These are phyloP conservation scores for Caenorhabditis inopinata DNA, from an alignment of 1,140 invertebrate genomes.

Conservation along the genomic window DNA sequence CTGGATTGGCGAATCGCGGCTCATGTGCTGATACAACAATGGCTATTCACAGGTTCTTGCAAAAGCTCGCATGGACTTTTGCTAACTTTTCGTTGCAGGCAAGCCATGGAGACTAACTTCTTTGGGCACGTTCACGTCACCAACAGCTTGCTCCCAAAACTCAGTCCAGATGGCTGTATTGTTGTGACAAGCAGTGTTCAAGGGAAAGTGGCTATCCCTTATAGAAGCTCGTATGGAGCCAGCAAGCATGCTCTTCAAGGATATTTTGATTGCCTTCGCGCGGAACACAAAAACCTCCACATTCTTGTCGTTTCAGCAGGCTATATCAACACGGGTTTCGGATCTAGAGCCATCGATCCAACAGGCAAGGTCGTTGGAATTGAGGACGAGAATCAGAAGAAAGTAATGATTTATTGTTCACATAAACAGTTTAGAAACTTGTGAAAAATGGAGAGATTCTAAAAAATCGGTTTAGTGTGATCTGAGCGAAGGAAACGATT, in stretches of 20 bases:
- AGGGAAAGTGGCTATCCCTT: constrained; percentile 78
- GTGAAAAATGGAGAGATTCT: neutral
- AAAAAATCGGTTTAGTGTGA: too few species aligned
- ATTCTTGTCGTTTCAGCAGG: constrained; percentile 58
- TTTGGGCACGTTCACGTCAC: constrained; percentile 86
- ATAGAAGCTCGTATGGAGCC: constrained; percentile 75
- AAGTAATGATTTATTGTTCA: constrained; percentile 13
- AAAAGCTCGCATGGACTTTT: too few species aligned
- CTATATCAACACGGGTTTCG: constrained; percentile 64
- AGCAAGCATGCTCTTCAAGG: constrained; percentile 83
- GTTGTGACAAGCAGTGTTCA: constrained; percentile 88
- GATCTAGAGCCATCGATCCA: constrained; percentile 53
- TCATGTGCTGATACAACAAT: constrained; percentile 76
- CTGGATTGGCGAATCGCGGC: constrained; percentile 71
- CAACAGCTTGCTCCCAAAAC: constrained; percentile 81
- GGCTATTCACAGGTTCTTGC: constrained; percentile 28
- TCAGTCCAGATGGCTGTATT: constrained; percentile 76
- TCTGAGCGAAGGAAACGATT: too few species aligned
- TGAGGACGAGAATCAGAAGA: constrained; percentile 59
- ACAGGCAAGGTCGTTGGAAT: constrained; percentile 52
- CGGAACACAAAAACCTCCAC: constrained; percentile 66
- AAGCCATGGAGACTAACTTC: constrained; percentile 90
- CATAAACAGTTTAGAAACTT: neutral
- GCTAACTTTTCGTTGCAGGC: constrained; percentile 64
- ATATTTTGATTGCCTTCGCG: constrained; percentile 51